Percentiles rank a stretch among this genome's conserved stretches.
These are phyloP conservation scores for Tachina grossa DNA, from an alignment of 2,888 invertebrate species.

Conservation along the genomic window DNA sequence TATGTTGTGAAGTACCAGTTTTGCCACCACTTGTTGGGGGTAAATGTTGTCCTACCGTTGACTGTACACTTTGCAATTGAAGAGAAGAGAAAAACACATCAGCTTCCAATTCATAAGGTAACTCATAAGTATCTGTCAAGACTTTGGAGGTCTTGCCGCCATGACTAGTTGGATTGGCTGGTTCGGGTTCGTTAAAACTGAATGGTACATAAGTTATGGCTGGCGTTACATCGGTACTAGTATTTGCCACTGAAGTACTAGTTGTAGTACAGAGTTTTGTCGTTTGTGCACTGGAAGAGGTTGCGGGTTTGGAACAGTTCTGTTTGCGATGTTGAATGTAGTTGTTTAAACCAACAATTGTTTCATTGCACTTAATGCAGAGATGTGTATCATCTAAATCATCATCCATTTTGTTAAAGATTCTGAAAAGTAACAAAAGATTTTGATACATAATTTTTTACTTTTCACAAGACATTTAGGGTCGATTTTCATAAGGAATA, in stretches of 20 bases:
- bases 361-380: slow-evolving; percentile 93
- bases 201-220: slow-evolving; percentile 78
- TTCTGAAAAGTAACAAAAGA: not conserved
- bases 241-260: slow-evolving; percentile 23
- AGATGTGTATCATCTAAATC: slow-evolving; percentile 92
- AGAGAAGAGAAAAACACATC: slow-evolving; percentile 94
- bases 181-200: slow-evolving; percentile 77
- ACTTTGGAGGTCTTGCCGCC: slow-evolving; percentile 79
- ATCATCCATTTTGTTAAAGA: slow-evolving; percentile 81
- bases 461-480: not conserved
- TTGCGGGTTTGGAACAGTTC: slow-evolving; percentile 83
- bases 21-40: slow-evolving; percentile 67
- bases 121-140: slow-evolving; percentile 81
- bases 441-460: not conserved
- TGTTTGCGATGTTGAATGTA: slow-evolving; percentile 92
- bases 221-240: slow-evolving; percentile 75
- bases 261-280: not conserved
- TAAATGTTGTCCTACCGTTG: slow-evolving; percentile 59
- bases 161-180: slow-evolving; percentile 74
- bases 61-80: slow-evolving; percentile 87
- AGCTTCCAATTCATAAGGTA: slow-evolving; percentile 87
- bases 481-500: too few relatives aligned
- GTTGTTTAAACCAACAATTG: slow-evolving; percentile 92
- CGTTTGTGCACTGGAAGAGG: not conserved
- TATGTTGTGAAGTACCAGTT: slow-evolving; percentile 61